Percentiles rank a stretch among this genome's conserved stretches.
Evolutionary conservation across 2,797 vertebrate species (phyloP).

Genomic region (Acipenser ruthenus): DNA sequence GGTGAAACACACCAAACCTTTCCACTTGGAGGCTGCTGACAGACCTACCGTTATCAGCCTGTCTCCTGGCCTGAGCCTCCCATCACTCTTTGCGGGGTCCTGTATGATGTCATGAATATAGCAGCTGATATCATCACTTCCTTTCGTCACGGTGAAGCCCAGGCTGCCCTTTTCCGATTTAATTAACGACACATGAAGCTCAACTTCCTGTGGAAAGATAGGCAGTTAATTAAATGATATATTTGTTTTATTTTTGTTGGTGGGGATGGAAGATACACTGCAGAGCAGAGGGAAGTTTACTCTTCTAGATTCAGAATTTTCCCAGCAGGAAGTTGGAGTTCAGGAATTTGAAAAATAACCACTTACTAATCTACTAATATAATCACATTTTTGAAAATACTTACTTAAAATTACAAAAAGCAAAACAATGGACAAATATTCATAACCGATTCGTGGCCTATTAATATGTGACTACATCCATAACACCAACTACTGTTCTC

Average conservation of each 20-base stretch:
- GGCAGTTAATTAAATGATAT: too few species aligned
- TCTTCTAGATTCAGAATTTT: background rate
- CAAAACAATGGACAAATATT: too few species aligned
- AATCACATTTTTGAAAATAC: too few species aligned
- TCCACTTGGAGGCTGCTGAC: background rate
- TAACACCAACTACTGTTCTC: too few species aligned
- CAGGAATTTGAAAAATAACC: background rate
- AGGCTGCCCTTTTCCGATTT: conserved; percentile 95
- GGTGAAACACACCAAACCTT: too few species aligned
- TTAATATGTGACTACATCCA: too few species aligned
- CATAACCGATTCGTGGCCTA: too few species aligned
- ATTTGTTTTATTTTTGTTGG: too few species aligned
- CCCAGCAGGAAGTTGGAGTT: too few species aligned
- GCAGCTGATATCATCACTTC: conserved; percentile 75
- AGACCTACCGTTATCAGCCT: conserved; percentile 80
- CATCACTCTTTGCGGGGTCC: conserved; percentile 90
- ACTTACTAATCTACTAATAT: too few species aligned
- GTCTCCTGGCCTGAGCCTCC: conserved; percentile 80
- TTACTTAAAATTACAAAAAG: too few species aligned
- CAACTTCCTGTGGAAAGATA: conserved; percentile 67
- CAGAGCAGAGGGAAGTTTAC: background rate
- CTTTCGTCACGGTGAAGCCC: conserved; percentile 96
- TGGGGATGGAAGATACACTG: too few species aligned
- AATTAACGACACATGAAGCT: conserved; percentile 74
- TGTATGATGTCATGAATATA: conserved; percentile 93